Conservation (phyloP, 2,888 invertebrate species). For the Clusia tigrina region DNA sequence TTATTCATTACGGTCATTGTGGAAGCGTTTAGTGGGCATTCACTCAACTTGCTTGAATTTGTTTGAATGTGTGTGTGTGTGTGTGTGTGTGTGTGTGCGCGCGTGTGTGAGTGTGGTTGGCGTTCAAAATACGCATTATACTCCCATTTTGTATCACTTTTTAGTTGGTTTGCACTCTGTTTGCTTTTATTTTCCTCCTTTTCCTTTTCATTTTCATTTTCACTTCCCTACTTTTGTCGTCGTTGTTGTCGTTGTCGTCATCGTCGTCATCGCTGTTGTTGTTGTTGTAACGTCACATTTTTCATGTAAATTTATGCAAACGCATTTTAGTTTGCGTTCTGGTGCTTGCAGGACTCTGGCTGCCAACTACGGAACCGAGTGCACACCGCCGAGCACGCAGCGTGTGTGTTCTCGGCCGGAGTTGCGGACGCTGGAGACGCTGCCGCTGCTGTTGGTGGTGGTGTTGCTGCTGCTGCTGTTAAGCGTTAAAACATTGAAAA, state of each 20-base stretch:
- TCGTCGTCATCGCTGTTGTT: too few species aligned
- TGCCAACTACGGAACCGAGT: background rate
- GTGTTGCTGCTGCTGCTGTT: too few species aligned
- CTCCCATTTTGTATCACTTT: constrained; percentile 1
- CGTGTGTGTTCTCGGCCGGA: too few species aligned
- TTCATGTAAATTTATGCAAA: constrained; percentile 2
- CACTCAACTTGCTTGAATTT: background rate
- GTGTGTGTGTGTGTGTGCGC: background rate
- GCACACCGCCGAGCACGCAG: too few species aligned
- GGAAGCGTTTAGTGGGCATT: background rate
- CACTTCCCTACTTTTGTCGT: too few species aligned
- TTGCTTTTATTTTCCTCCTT: too few species aligned
- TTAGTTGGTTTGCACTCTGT: too few species aligned
- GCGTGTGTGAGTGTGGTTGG: background rate
- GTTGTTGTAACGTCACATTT: background rate
- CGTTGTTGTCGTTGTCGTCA: too few species aligned
- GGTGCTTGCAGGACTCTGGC: background rate
- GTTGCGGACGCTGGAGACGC: too few species aligned
- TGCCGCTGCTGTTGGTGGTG: too few species aligned
- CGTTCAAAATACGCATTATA: background rate
- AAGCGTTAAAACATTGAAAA: too few species aligned
- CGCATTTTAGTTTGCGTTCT: background rate
- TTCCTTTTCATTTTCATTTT: too few species aligned
- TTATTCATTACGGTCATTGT: constrained; percentile 4
- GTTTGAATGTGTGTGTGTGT: background rate